A percentile compares a stretch with the other conserved stretches of the same genome.
Evolutionary conservation across 2,797 vertebrate genomes (phyloP).

Genomic region (Channa striata): DNA sequence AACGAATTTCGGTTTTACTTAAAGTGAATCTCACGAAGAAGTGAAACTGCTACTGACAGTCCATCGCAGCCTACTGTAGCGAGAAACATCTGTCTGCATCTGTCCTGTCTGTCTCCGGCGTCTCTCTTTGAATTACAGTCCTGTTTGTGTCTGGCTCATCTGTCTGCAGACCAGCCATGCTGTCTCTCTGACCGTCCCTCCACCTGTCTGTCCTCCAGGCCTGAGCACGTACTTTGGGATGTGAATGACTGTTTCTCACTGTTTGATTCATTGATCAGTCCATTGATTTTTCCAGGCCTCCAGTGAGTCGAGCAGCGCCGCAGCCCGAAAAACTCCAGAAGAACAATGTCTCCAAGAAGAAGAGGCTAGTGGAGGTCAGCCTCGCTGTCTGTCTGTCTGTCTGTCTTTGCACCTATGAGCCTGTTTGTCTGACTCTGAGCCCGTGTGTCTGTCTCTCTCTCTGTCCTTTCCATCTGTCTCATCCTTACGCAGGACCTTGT

Average conservation of each 20-base stretch:
- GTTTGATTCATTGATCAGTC: background rate
- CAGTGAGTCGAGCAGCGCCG: slow-evolving; percentile 94
- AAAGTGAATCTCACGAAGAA: too few species aligned
- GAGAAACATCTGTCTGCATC: slow-evolving; percentile 1
- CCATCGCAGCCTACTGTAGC: background rate
- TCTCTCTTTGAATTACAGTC: too few species aligned
- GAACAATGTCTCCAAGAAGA: slow-evolving; percentile 95
- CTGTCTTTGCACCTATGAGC: too few species aligned
- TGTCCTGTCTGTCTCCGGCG: background rate
- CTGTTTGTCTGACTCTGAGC: too few species aligned
- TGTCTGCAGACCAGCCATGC: slow-evolving; percentile 5
- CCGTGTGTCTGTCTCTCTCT: background rate
- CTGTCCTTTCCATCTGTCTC: background rate
- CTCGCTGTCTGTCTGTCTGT: background rate
- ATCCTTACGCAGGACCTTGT: slow-evolving; percentile 86
- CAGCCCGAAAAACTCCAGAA: slow-evolving; percentile 96
- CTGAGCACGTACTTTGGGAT: background rate
- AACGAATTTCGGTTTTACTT: too few species aligned
- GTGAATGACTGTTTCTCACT: background rate
- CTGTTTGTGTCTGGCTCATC: slow-evolving; percentile 1
- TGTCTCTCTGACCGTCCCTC: slow-evolving; percentile 23
- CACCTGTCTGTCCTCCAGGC: slow-evolving; percentile 28
- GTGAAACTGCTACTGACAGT: background rate
- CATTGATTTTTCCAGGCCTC: slow-evolving; percentile 83
- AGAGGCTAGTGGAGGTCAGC: slow-evolving; percentile 85